Evolutionary conservation across 2,888 invertebrate species (phyloP).

Genomic region (Chymomyza caudatula): DNA sequence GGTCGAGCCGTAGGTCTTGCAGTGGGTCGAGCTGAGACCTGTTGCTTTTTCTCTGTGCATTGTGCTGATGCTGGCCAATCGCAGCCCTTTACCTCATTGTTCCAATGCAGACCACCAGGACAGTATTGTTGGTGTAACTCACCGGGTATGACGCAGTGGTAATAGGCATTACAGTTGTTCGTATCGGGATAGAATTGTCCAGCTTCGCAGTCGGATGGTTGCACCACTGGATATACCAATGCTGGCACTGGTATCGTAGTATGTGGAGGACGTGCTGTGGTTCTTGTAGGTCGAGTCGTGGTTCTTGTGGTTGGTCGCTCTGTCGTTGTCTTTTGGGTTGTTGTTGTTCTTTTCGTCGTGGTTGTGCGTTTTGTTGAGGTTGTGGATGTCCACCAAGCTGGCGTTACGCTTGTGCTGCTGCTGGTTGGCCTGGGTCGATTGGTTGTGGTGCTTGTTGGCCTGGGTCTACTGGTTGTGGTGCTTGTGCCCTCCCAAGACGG

Average conservation of each 20-base stretch:
- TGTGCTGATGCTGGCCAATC: constrained; percentile 89
- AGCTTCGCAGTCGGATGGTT: constrained; percentile 77
- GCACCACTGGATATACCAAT: constrained; percentile 77
- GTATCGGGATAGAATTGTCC: constrained; percentile 82
- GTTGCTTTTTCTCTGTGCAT: constrained; percentile 78
- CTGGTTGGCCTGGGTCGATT: constrained; percentile 54
- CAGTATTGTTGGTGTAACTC: constrained; percentile 85
- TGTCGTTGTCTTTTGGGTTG: constrained; percentile 56
- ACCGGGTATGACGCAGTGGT: constrained; percentile 85
- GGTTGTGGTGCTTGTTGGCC: constrained; percentile 44
- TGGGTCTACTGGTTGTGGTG: constrained; percentile 58
- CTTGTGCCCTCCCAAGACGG: constrained; percentile 63
- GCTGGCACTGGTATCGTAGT: constrained; percentile 78
- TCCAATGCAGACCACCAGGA: constrained; percentile 90
- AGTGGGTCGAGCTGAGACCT: constrained; percentile 6
- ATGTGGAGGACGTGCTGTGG: constrained; percentile 49
- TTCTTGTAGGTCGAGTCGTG: constrained; percentile 38
- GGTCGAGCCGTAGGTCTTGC: constrained; percentile 71
- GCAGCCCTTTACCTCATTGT: constrained; percentile 82
- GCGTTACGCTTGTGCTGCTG: constrained; percentile 71
- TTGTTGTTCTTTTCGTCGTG: constrained; percentile 36
- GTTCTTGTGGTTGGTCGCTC: constrained; percentile 57
- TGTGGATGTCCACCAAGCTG: constrained; percentile 78
- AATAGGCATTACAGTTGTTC: constrained; percentile 86
- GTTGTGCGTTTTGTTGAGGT: constrained; percentile 55